Evolutionary conservation across 2,113 vertebrate species (phyloP), one percentile per base, ranked within the genome.

Genomic region (Phocoena phocoena): DNA sequence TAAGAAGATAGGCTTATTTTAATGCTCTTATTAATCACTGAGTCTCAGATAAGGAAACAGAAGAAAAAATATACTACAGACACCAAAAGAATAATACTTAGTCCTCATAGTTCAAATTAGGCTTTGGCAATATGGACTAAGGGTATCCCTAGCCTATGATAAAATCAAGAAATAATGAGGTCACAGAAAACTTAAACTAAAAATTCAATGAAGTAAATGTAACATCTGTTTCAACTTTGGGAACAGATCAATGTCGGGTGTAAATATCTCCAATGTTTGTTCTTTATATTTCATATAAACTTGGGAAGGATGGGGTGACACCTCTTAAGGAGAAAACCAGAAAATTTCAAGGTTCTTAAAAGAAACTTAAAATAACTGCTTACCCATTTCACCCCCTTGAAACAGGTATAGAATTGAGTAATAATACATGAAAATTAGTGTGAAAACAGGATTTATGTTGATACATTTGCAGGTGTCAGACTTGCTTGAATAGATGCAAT

Each of bases 121-220:
- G 53, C 14, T 1, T 62, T 86, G 85, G 36, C 31, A n/a, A 90
- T 79, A 44, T 87, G 77, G 92, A 71, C 63, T 58, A 44, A 90
- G 36, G 25, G 33, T 10, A 87, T 68, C 5, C 50, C 50, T 85
- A 95, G 15, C 4, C 13, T 82, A 53, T n/a, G 15, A 96, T 96
- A 84, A 44, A 6, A 62, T 36, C 23, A 5, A 95, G 73, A 96
- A 98, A 96, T 88, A 97, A 92, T 47, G 47, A 89, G 97, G 84
- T 76, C 60, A 70, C 11, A 82, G 5, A 92, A 65, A 47, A 62
- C 12, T 15, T 53, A 65, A 60, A 88, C 15, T 73, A 87, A 88
- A 93, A 95, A 36, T 88, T 96, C 13, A 31, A 55, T 71, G 58
- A 73, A 20, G 73, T 70, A 97, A 96, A 47, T 2, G 5, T 23